Percentiles rank a stretch among this genome's conserved stretches.
phyloP scores from a whole-genome alignment of 2,113 vertebrate species.

The Castor canadensis region DNA sequence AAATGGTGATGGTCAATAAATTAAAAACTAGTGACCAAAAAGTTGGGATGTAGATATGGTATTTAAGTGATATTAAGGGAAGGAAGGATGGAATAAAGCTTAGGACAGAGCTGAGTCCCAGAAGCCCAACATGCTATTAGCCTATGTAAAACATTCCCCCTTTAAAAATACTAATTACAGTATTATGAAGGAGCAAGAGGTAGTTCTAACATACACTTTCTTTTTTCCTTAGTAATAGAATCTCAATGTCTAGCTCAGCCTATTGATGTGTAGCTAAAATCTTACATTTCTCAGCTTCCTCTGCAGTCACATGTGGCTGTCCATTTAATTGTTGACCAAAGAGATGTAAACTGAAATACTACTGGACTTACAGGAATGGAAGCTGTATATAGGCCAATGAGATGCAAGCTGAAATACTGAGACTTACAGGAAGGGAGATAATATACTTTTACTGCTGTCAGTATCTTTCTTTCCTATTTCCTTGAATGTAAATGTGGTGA shows the following conservation, averaged over 20 bases:
- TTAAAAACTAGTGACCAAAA: background rate
- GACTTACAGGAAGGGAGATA: background rate
- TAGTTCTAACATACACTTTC: background rate
- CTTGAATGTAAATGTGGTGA: background rate
- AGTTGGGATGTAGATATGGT: rapidly evolving
- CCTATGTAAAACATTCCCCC: too few relatives aligned
- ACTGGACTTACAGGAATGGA: background rate
- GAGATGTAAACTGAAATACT: too few relatives aligned
- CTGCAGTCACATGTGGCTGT: too few relatives aligned
- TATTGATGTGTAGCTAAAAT: rapidly evolving
- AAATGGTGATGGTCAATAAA: background rate
- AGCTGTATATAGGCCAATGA: too few relatives aligned
- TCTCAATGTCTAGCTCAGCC: rapidly evolving
- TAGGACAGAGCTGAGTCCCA: background rate
- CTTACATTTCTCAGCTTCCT: background rate
- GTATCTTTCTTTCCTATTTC: background rate
- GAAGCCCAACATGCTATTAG: background rate
- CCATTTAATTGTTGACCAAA: background rate
- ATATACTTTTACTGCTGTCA: too few relatives aligned
- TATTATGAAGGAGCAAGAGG: background rate
- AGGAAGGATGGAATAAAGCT: rapidly evolving
- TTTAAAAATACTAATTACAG: background rate
- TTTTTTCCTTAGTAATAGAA: background rate
- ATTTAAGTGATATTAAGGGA: rapidly evolving
- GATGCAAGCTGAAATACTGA: too few relatives aligned